Evolutionary conservation across 2,113 vertebrate species (phyloP).

Genomic region (Sula dactylatra): DNA sequence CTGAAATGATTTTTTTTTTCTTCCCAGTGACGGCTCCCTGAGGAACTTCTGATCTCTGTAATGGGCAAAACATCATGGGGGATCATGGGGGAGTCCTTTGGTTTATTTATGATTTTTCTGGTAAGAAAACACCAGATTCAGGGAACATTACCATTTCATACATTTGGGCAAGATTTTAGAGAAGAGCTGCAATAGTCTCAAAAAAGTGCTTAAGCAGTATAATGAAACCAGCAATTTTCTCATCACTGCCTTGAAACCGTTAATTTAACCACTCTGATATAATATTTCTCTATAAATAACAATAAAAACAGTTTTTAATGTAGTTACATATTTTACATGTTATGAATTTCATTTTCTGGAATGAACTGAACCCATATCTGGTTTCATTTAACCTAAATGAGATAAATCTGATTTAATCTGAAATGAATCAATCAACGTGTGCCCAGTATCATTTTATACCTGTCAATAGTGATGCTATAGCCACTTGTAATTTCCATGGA

Average conservation of each 20-base stretch:
- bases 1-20: background rate
- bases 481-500: background rate
- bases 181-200: background rate
- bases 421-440: background rate
- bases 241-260: background rate
- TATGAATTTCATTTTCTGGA: background rate
- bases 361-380: background rate
- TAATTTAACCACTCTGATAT: constrained; percentile 1
- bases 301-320: background rate
- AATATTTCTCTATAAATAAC: constrained; percentile 9
- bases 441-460: background rate
- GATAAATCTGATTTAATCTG: background rate
- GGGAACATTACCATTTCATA: background rate
- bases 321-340: background rate
- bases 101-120: background rate
- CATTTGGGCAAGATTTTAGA: background rate
- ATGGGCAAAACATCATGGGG: background rate
- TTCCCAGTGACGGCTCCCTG: background rate
- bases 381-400: background rate
- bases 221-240: constrained; percentile 28
- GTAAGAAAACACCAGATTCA: background rate
- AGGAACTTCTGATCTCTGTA: background rate
- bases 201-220: background rate
- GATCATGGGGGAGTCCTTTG: background rate
- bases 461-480: background rate